Percentiles rank a stretch among this genome's conserved stretches.
These are phyloP conservation scores for Bubo blakistoni DNA, from an alignment of 2,113 vertebrate genomes.

Conservation along the genomic window DNA sequence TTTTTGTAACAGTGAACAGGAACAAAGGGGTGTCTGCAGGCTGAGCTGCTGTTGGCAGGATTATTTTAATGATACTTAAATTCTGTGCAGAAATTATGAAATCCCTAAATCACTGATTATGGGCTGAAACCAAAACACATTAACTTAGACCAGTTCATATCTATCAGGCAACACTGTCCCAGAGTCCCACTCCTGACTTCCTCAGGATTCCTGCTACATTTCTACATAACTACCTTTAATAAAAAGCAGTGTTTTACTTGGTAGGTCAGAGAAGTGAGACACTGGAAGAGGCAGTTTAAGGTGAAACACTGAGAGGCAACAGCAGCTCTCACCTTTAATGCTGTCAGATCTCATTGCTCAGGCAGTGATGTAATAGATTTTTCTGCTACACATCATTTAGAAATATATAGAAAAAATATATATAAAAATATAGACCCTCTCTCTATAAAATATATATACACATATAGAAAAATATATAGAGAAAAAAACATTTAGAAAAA, in stretches of 20 bases:
- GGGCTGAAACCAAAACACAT: background rate
- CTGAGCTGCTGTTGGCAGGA: background rate
- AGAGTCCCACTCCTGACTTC: background rate
- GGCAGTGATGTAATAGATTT: background rate
- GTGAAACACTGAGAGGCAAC: background rate
- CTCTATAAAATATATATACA: no score
- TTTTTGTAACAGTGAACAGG: background rate
- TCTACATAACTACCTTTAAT: rapidly evolving
- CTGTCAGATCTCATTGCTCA: background rate
- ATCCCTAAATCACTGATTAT: background rate
- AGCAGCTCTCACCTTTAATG: background rate
- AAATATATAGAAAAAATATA: background rate
- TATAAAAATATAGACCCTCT: no score
- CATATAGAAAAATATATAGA: no score
- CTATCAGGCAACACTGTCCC: background rate
- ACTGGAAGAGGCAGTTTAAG: background rate
- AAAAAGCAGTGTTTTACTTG: background rate
- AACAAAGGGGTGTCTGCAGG: background rate
- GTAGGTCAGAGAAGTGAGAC: background rate
- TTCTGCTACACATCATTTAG: background rate
- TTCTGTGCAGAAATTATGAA: background rate
- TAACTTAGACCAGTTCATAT: background rate
- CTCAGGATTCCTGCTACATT: background rate
- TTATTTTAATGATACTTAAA: background rate
- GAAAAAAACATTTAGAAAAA: background rate